Evolutionary conservation across 2,888 invertebrate genomes (phyloP).

Genomic region (Coenonympha arcania): DNA sequence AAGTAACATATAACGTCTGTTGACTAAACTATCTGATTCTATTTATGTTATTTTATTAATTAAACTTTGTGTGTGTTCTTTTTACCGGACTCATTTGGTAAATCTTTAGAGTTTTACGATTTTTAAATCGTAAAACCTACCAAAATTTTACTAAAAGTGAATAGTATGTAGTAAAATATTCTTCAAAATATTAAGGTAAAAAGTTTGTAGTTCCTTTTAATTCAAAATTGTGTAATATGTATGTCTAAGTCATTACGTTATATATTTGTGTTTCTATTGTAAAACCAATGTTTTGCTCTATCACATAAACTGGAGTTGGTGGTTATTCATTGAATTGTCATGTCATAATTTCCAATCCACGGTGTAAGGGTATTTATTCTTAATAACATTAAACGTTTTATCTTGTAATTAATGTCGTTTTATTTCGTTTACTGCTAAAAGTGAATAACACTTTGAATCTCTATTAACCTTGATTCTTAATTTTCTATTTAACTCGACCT

Average conservation of each 20-base stretch:
- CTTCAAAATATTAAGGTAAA: constrained; percentile 14
- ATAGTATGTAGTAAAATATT: background rate
- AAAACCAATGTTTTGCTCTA: background rate
- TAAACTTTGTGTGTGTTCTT: no score
- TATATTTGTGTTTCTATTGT: constrained; percentile 1
- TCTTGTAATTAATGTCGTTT: constrained; percentile 10
- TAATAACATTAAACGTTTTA: constrained; percentile 13
- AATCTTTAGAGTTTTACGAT: no score
- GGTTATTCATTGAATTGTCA: constrained; percentile 11
- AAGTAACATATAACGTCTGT: no score
- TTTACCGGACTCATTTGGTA: no score
- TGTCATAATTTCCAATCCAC: constrained; percentile 7
- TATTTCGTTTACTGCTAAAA: constrained; percentile 6
- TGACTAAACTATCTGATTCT: no score
- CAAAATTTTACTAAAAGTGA: background rate
- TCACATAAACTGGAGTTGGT: background rate
- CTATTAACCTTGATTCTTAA: background rate
- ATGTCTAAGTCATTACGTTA: constrained; percentile 8
- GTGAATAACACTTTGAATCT: background rate
- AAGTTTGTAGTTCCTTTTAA: constrained; percentile 8
- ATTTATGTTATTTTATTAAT: no score
- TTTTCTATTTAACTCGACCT: background rate
- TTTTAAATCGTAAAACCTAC: no score
- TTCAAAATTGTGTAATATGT: constrained; percentile 17
- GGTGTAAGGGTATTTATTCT: constrained; percentile 12